phyloP scores from a whole-genome alignment of 1,140 invertebrate genomes.

The Thaumatotibia leucotreta region DNA sequence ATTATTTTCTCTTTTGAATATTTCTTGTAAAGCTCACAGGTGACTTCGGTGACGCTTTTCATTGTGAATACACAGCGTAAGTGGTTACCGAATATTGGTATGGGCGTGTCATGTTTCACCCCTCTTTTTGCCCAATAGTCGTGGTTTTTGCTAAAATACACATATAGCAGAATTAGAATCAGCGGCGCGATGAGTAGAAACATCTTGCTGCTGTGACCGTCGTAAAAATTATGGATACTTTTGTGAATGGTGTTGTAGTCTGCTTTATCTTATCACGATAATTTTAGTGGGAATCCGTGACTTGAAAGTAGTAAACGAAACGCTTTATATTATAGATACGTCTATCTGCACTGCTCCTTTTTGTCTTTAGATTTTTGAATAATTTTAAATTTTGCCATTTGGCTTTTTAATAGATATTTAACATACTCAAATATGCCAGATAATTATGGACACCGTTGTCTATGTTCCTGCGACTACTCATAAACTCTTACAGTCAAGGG shows the following conservation, averaged over 20 bases:
- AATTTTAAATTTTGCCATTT: too few relatives aligned
- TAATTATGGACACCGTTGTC: too few relatives aligned
- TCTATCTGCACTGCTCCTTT: too few relatives aligned
- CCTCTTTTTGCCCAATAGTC: slow-evolving; percentile 12
- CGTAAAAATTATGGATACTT: not conserved
- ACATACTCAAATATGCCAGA: too few relatives aligned
- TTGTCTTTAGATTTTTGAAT: too few relatives aligned
- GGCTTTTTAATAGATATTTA: too few relatives aligned
- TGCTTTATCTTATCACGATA: not conserved
- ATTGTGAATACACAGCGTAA: not conserved
- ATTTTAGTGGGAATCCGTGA: not conserved
- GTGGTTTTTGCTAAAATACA: not conserved
- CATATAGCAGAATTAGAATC: not conserved
- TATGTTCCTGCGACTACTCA: too few relatives aligned
- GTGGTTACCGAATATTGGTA: slow-evolving; percentile 10
- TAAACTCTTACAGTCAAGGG: too few relatives aligned
- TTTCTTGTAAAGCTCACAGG: slow-evolving; percentile 21
- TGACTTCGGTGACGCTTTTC: not conserved
- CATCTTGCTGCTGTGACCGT: not conserved
- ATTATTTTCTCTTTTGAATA: slow-evolving; percentile 19
- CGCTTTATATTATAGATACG: too few relatives aligned
- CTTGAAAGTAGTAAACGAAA: too few relatives aligned
- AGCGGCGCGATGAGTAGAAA: not conserved
- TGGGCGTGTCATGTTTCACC: not conserved
- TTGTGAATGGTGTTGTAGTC: not conserved